Base-by-base conservation (phyloP, 2,113 vertebrate genomes). In the Hylia prasina region DNA sequence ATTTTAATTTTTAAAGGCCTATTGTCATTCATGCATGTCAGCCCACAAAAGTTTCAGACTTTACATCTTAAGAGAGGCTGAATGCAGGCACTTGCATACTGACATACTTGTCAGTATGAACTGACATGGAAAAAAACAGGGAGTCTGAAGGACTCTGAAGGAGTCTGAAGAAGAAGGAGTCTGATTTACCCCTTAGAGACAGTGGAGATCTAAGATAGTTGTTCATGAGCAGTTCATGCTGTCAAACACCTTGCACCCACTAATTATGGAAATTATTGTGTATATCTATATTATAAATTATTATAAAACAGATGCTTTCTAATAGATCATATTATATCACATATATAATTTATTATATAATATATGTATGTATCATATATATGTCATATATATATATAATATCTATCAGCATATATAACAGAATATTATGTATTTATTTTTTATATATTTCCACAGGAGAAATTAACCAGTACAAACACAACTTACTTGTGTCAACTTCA, bases 401-500 rank as follows among this genome's bases (percentile, higher is more conserved):
- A 40, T n/a, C n/a, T n/a, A 28, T 33, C 5, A 9, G 7, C 30
- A 57, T 23, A 51, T 27, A 33, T 53, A 53, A 44, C 24, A 71
- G 17, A 56, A 6, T 48, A 40, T 44, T 37, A 35, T 7, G 8
- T 13, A 45, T 44, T 60, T 63, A 53, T 47, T 77, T 92, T 87
- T 69, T 19, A 79, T 30, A 24, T 7, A 27, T 63, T 75, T 68
- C 27, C 9, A 42, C 35, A 54, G 13, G 11, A 44, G 4, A 89
- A 91, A 50, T 64, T 60, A 51, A 69, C 30, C 15, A 69, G 30
- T 70, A 57, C 4, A 69, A 78, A 39, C 25, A 71, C 7, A 68
- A 98, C 98, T 98, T 98, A 99, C 99, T 99, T 90, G 99, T 98
- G 89, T 99, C 99, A 53, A 99, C 98, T 97, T 99, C 99, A 37